Base-by-base conservation (phyloP, 2,113 vertebrate species). In the Ceratotherium simum region DNA sequence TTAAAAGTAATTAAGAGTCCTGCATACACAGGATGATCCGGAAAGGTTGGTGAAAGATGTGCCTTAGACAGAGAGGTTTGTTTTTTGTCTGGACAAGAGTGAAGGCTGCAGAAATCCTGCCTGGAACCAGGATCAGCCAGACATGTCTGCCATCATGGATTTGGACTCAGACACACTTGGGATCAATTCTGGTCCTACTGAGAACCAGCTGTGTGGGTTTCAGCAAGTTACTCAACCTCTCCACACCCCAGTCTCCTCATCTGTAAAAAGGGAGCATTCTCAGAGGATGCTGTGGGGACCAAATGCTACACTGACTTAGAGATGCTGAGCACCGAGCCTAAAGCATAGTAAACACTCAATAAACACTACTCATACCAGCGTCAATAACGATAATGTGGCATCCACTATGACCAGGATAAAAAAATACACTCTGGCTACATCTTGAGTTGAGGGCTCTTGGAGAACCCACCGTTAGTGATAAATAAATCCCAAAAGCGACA, bases 311-410 rank as follows among this genome's bases (percentile, higher is more conserved):
- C 20, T 31, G 25, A 65, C 42, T 60, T 54, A 72, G 42, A 25
- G 20, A 79, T 10, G 8, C 56, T 27, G 48, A 88, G 82, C 72
- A 46, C n/a, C 36, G 54, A 17, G 48, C 42, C 76, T 42, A 17
- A 36, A 31, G 27, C 36, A 12, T 23, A 73, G n/a, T 46, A 18
- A 29, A 67, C 20, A 23, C 14, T 29, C 67, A 56, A 5, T 10
- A 48, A 48, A n/a, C 3, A 0, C 2, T 13, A n/a, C 6, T 12
- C 31, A 64, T 23, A 51, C 51, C 67, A 17, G 56, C 25, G 36
- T 31, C 51, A 14, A 1, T 5, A 56, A 33, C 0, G 21, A 11
- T 11, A 62, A 56, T 18, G 12, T 36, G 0, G 1, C 9, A 31
- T 51, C 10, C 56, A 56, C 42, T 16, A 17, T 10, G 56, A 33